Evolutionary conservation across 2,797 vertebrate genomes (phyloP), one percentile per base, ranked within the genome.

Genomic region (Zenarchopterus dispar): DNA sequence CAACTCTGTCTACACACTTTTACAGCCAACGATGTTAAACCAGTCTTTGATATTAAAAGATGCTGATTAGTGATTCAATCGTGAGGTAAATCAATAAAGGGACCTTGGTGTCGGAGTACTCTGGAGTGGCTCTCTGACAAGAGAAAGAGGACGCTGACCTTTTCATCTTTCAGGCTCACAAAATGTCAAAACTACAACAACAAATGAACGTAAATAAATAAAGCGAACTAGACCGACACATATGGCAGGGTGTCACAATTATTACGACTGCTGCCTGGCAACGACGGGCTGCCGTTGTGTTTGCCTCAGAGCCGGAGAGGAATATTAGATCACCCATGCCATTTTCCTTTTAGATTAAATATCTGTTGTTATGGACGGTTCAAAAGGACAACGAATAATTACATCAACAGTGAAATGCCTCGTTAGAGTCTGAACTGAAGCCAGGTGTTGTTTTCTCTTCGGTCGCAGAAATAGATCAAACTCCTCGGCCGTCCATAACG

Each of bases 211-310:
- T 9, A 21, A 53, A 68, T n/a, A 59, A 48, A 10, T 0, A 19
- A 51, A 75, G 28, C 67, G 54, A 49, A 61, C 68, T 8, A 59
- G 24, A 22, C 46, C 9, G n/a, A 6, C 42, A 15, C 73, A 77
- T 68, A 83, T 75, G 71, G 67, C 21, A 4, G 55, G 0, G 49
- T 31, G 69, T 77, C 66, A 62, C 13, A 0, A 61, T 28, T 46
- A 60, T 26, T 57, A 82, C 67, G 46, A 58, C 48, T 5, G 46
- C 64, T 55, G 54, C 70, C 44, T 57, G 60, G 75, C 56, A 70
- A 50, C 0, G 24, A 44, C 53, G 55, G 56, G 50, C 65, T 42
- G 68, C 52, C 51, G 24, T 49, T 4, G 8, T 7, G 62, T 68
- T 43, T 44, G 6, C 45, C 46, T n/a, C 43, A 22, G 43, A 50